Evolutionary conservation across 1,140 invertebrate genomes (phyloP), one percentile per base, ranked within the genome.

Genomic region (Panagrolaimus sp.): DNA sequence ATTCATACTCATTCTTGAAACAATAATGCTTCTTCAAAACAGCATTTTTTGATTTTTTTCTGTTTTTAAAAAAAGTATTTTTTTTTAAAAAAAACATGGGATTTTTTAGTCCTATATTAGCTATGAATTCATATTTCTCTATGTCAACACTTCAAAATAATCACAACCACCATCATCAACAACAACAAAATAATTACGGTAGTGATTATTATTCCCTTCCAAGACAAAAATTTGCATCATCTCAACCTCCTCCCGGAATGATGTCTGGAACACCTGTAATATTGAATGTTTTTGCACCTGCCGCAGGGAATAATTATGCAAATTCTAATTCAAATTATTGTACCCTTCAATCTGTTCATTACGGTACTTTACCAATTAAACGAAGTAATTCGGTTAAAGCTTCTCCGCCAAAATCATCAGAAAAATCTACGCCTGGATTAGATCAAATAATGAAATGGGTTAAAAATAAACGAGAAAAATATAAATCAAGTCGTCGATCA

Each of bases 391-490:
- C 52, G 15, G 17, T 14, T 21, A 21, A 12, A 58, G 21, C 21
- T 26, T 21, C n/a, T 26, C 14, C 21, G 17, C 15, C 0, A 21
- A 28, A 12, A 58, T 38, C 52, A 8, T 14, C 28, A 1, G 28
- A 58, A n/a, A 58, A 58, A 28, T 26, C 21, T n/a, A 58, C 52
- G 21, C 52, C 52, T 12, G 52, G 52, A 26, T 21, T 28, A 28
- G 28, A 58, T 58, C 52, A 58, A 28, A 58, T 58, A 12, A n/a
- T 58, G 52, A 58, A 58, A 21, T 58, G 52, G 52, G 10, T 58
- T 58, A 21, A 17, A 58, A 17, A 58, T 14, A 21, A 58, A n/a
- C 21, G 28, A 12, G 52, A 21, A 14, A 58, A 58, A 28, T 58
- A 26, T 28, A 58, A 58, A 21, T 58, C 52, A 28, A 58, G 52